These are phyloP conservation scores for Steromphala cineraria DNA, from an alignment of 2,888 invertebrate species.

Conservation along the genomic window DNA sequence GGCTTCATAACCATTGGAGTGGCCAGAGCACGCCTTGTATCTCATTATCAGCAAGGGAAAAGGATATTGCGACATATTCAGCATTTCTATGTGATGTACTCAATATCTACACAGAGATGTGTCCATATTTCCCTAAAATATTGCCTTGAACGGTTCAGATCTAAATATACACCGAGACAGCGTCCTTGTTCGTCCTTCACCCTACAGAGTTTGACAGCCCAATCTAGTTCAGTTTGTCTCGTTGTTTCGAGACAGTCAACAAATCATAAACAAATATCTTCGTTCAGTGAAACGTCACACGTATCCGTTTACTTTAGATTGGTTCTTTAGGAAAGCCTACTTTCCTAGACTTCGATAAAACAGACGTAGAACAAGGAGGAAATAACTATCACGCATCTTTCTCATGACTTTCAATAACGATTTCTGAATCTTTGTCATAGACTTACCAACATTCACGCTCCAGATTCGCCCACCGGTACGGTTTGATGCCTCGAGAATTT, in stretches of 20 bases:
- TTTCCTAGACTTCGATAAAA: too few species aligned
- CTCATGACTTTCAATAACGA: neutral
- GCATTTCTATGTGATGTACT: too few species aligned
- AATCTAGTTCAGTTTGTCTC: neutral
- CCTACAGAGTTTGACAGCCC: constrained; percentile 9
- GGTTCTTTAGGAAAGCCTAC: too few species aligned
- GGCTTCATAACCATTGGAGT: too few species aligned
- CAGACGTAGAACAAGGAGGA: neutral
- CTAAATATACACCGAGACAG: constrained; percentile 14
- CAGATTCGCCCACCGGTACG: constrained; percentile 73
- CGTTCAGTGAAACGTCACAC: neutral
- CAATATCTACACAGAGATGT: neutral
- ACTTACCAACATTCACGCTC: constrained; percentile 69
- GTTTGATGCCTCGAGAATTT: constrained; percentile 71
- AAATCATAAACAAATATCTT: neutral
- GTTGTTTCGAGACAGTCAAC: neutral
- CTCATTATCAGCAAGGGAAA: too few species aligned
- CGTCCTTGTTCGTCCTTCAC: constrained; percentile 53
- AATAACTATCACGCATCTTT: neutral
- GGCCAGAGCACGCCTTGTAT: too few species aligned
- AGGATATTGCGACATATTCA: too few species aligned
- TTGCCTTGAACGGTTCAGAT: neutral
- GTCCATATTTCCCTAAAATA: neutral
- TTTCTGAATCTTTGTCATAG: neutral
- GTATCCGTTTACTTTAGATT: neutral